Evolutionary conservation across 2,113 vertebrate genomes (phyloP), one percentile per base, ranked within the genome.

Genomic region (Colistium nudipinnis): DNA sequence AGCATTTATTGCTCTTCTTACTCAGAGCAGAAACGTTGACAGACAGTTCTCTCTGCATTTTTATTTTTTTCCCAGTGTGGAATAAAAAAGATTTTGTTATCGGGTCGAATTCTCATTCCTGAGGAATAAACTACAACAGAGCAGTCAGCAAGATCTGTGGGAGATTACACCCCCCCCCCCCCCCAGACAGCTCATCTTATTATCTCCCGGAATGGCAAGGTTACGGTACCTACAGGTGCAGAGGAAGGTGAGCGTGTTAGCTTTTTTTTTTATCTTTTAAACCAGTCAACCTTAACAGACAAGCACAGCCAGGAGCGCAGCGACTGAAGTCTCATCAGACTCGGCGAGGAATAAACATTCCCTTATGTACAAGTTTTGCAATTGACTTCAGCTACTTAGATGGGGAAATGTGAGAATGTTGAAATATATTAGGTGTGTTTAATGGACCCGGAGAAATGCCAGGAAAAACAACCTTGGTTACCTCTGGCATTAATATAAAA

Each of bases 401-500:
- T 11, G 48, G 24, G 39, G 71, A 81, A 81, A 87, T 56, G 63
- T 27, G 73, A 76, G 74, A 75, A 74, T 51, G 75, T 70, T 64
- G 76, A 70, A 81, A 81, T 71, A 83, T 78, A 82, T 89, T 84
- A 85, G 78, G 74, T 70, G 70, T 72, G 81, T 90, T 90, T 88
- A 89, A 88, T 89, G 78, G 82, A 86, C 75, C 74, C 35, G 75
- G 28, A 82, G 80, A 88, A 86, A 86, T 79, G 77, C 78, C 68
- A 65, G 67, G 74, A 71, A 89, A 90, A 88, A 88, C 78, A 87
- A 85, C 86, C 82, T 84, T 83, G 84, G 81, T 86, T 88, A 87
- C 88, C 83, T 76, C 82, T 88, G 84, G 88, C 82, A 87, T 89
- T 90, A 87, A 92, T 92, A 84, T 83, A 90, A 90, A 87, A 90